phyloP scores from a whole-genome alignment of 1,140 invertebrate species.

The Charaxes varanes region DNA sequence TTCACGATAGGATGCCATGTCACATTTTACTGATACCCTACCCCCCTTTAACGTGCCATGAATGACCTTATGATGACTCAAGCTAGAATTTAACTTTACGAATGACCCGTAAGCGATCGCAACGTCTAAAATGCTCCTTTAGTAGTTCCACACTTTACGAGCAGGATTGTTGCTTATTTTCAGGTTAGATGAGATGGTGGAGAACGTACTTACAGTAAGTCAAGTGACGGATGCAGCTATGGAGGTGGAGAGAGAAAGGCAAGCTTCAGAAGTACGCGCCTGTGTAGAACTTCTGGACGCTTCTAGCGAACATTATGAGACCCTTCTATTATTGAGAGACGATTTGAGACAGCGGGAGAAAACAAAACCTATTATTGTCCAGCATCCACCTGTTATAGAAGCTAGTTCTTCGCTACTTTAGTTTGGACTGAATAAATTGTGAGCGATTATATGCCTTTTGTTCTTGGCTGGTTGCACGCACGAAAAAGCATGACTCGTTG shows the following conservation, averaged over 20 bases:
- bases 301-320: slow-evolving; percentile 53
- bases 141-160: too few species aligned
- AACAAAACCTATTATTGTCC: slow-evolving; percentile 21
- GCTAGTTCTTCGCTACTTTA: slow-evolving; percentile 27
- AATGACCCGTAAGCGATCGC: too few species aligned
- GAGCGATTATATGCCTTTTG: too few species aligned
- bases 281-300: slow-evolving; percentile 49
- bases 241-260: slow-evolving; percentile 40
- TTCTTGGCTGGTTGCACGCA: too few species aligned
- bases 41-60: too few species aligned
- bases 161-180: too few species aligned
- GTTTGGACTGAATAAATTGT: background rate
- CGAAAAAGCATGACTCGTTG: too few species aligned
- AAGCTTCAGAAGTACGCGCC: slow-evolving; percentile 33
- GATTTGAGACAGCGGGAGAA: slow-evolving; percentile 37
- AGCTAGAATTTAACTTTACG: too few species aligned
- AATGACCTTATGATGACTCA: too few species aligned
- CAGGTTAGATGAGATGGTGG: slow-evolving; percentile 56
- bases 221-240: slow-evolving; percentile 42
- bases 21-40: too few species aligned
- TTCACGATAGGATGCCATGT: too few species aligned
- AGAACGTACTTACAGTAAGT: slow-evolving; percentile 38
- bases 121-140: too few species aligned
- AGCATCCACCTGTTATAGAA: slow-evolving; percentile 43
- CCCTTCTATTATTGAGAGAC: slow-evolving; percentile 42